Conservation (phyloP, 2,113 vertebrate genomes). For the Chloropsis hardwickii region DNA sequence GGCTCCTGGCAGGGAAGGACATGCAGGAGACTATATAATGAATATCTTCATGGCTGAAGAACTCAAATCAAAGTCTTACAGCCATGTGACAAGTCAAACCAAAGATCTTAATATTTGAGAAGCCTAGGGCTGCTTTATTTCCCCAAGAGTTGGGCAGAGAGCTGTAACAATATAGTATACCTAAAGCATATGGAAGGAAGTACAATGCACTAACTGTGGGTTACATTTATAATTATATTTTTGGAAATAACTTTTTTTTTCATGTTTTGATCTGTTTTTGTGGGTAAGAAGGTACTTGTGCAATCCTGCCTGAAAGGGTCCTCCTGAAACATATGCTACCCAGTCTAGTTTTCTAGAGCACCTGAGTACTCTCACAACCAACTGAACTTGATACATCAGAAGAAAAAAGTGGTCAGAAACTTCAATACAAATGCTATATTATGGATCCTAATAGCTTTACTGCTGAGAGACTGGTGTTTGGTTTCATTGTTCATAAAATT, state of each 20-base stretch:
- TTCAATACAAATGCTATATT: not conserved
- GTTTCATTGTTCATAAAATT: slow-evolving; percentile 27
- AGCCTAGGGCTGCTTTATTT: not conserved
- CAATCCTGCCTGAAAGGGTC: slow-evolving; percentile 11
- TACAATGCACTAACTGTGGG: not conserved
- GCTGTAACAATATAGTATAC: not conserved
- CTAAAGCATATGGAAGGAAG: not conserved
- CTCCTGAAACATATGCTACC: not conserved
- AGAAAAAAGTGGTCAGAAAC: not conserved
- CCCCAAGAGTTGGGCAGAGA: not conserved
- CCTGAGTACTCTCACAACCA: not conserved
- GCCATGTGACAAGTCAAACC: not conserved
- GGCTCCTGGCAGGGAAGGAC: not conserved
- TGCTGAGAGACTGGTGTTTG: not conserved
- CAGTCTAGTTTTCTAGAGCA: not conserved
- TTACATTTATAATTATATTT: not conserved
- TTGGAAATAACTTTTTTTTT: not conserved
- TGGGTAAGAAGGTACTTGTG: not conserved
- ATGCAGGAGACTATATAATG: not conserved
- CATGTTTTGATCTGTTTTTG: slow-evolving; percentile 1
- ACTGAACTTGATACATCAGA: not conserved
- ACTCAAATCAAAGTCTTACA: not conserved
- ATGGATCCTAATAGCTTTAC: not conserved
- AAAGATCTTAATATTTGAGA: not conserved
- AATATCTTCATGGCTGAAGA: not conserved